Evolutionary conservation across 2,888 invertebrate genomes (phyloP), one percentile per base, ranked within the genome.

Genomic region (Stenoptilia bipunctidactyla): DNA sequence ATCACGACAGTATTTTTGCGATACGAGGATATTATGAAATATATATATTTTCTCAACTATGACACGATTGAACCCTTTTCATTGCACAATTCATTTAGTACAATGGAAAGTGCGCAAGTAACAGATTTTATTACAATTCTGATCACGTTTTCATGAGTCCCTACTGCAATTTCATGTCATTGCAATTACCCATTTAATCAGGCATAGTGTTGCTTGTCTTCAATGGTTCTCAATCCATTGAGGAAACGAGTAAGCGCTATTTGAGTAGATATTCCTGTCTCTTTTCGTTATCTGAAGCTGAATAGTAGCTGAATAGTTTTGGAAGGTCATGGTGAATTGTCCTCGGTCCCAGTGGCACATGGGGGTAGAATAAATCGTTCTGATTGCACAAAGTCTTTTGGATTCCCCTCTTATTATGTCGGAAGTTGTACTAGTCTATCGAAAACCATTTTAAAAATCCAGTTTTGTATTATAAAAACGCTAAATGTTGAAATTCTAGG

Each of bases 321-420:
- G 30, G 30, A n/a, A 30, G 9, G 30, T 30, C 30, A 30, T 20
- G 10, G 30, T n/a, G 30, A 10, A 20, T 20, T 20, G 20, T 20
- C 20, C 3, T 20, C 3, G 20, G 20, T 20, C 20, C 8, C 20
- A 5, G 20, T 30, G n/a, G 30, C 4, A 8, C 25, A 3, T 4
- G 3, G n/a, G 30, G n/a, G 12, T 8, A 30, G 70, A 66, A 72
- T 69, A 68, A 79, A 76, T 69, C 66, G 58, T 66, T 47, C 66
- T 80, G 80, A 80, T 80, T 80, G 80, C 73, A 75, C 80, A 80
- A 80, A 80, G 79, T 66, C 64, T 52, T 66, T 62, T 56, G 50
- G 63, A 66, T n/a, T n/a, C n/a, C n/a, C 69, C 71, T 69, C 66
- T 72, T 68, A 77, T 79, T n/a, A n/a, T n/a, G n/a, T n/a, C n/a